phyloP scores from a whole-genome alignment of 2,113 vertebrate species.

The Actenoides hombroni region DNA sequence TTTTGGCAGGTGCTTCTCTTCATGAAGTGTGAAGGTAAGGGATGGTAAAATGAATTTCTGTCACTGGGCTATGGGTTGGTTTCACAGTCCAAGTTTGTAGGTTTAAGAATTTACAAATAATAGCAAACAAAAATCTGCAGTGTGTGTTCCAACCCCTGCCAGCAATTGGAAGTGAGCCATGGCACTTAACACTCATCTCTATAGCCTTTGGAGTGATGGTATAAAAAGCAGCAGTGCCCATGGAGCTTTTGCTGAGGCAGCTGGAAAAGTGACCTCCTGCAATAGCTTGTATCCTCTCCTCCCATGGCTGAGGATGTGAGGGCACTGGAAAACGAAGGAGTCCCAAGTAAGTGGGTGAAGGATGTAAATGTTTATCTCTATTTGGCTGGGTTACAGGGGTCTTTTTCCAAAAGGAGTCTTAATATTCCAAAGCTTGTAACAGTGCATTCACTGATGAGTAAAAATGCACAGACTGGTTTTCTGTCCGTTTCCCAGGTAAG shows the following conservation, averaged over 20 bases:
- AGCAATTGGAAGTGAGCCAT: not conserved
- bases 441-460: not conserved
- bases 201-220: not conserved
- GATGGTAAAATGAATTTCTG: not conserved
- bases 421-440: not conserved
- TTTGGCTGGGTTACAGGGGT: not conserved
- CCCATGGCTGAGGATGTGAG: not conserved
- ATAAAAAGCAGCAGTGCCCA: not conserved
- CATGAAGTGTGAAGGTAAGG: not conserved
- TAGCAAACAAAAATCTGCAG: not conserved
- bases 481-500: not conserved
- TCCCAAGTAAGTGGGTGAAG: not conserved
- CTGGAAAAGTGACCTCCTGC: not conserved
- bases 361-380: not conserved
- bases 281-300: not conserved
- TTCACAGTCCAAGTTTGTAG: not conserved
- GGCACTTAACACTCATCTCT: not conserved
- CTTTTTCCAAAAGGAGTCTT: not conserved
- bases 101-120: not conserved
- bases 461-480: not conserved
- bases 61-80: not conserved
- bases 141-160: too few species aligned
- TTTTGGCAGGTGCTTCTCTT: not conserved
- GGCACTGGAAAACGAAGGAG: not conserved
- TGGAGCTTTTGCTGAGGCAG: not conserved